phyloP scores from a whole-genome alignment of 2,888 invertebrate genomes.

The Unio pictorum region DNA sequence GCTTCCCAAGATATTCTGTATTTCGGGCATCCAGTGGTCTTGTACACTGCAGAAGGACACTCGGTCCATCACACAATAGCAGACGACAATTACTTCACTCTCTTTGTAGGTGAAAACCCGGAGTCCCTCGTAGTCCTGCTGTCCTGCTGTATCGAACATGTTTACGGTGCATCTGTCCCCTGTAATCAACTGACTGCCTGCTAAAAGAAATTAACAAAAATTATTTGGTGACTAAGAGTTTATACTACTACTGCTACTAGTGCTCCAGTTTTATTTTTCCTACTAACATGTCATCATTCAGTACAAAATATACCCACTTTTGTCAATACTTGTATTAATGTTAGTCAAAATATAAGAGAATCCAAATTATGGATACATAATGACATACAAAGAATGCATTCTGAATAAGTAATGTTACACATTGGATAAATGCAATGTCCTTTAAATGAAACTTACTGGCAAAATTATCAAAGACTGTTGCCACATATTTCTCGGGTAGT shows the following conservation, averaged over 20 bases:
- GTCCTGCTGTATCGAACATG: constrained; percentile 57
- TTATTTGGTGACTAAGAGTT: no score
- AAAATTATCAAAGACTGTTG: constrained; percentile 54
- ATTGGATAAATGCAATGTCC: no score
- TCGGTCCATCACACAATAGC: constrained; percentile 52
- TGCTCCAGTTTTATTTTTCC: no score
- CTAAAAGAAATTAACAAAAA: constrained; percentile 10
- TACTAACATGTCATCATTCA: no score
- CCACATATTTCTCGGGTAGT: constrained; percentile 24
- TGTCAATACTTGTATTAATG: no score
- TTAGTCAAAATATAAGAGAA: no score
- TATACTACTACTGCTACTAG: no score
- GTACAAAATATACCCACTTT: not conserved
- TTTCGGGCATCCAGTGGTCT: constrained; percentile 54
- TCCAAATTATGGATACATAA: no score
- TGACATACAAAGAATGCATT: no score
- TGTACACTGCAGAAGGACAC: constrained; percentile 47
- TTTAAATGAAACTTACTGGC: constrained; percentile 28
- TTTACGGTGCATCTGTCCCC: constrained; percentile 52
- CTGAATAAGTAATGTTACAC: no score
- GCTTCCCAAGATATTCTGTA: constrained; percentile 34
- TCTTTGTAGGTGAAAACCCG: constrained; percentile 53
- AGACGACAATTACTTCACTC: constrained; percentile 54
- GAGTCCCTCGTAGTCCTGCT: constrained; percentile 50
- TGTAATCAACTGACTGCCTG: constrained; percentile 44